Conservation (phyloP, 2,888 invertebrate species). For the Yponomeuta malinellus region DNA sequence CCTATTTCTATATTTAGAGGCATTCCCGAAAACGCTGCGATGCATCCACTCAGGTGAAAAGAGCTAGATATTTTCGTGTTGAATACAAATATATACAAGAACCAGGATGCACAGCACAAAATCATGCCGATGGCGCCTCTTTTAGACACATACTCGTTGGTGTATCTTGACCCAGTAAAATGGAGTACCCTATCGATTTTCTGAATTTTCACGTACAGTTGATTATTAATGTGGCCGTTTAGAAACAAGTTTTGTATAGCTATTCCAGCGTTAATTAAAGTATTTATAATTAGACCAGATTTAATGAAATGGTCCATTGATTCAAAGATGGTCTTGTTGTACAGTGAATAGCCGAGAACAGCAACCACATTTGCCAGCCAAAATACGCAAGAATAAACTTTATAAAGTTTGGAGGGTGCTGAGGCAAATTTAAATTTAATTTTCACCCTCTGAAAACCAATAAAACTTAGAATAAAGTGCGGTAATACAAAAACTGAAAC, state of each 20-base stretch:
- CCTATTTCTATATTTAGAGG: slow-evolving; percentile 33
- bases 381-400: slow-evolving; percentile 31
- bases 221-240: slow-evolving; percentile 27
- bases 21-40: slow-evolving; percentile 26
- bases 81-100: slow-evolving; percentile 27
- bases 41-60: slow-evolving; percentile 28
- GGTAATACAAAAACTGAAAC: slow-evolving; percentile 37
- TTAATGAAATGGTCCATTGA: slow-evolving; percentile 32
- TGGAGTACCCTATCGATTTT: slow-evolving; percentile 42
- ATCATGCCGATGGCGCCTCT: slow-evolving; percentile 17
- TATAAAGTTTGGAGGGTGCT: slow-evolving; percentile 31
- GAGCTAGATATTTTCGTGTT: slow-evolving; percentile 28
- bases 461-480: slow-evolving; percentile 32
- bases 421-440: slow-evolving; percentile 44
- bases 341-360: slow-evolving; percentile 24
- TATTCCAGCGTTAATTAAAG: slow-evolving; percentile 27
- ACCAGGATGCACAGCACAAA: slow-evolving; percentile 15
- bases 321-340: slow-evolving; percentile 28
- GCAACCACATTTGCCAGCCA: slow-evolving; percentile 32
- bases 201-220: slow-evolving; percentile 50
- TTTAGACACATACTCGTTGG: slow-evolving; percentile 29
- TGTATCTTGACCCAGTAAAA: slow-evolving; percentile 27
- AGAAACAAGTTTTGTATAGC: slow-evolving; percentile 32
- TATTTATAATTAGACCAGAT: slow-evolving; percentile 30
- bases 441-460: slow-evolving; percentile 42